Conservation (phyloP, 1,140 invertebrate species). For the Drosophila punjabiensis region DNA sequence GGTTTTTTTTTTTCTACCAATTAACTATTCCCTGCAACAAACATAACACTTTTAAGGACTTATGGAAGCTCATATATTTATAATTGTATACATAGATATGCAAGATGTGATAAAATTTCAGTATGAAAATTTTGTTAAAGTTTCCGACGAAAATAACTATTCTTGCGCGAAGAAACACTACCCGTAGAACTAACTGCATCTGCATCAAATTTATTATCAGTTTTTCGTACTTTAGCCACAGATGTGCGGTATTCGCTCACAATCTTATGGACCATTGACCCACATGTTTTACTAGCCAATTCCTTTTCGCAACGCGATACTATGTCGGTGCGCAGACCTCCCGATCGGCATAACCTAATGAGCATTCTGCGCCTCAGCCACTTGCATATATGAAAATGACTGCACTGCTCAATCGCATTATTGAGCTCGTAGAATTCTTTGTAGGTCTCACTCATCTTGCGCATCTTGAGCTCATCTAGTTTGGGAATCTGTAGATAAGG, state of each 20-base stretch:
- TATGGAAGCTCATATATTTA: not conserved
- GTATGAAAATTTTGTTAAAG: not conserved
- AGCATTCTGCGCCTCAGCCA: slow-evolving; percentile 53
- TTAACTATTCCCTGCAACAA: not conserved
- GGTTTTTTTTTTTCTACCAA: not conserved
- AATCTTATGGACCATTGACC: slow-evolving; percentile 41
- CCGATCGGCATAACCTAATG: slow-evolving; percentile 52
- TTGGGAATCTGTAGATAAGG: slow-evolving; percentile 61
- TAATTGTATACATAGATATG: not conserved
- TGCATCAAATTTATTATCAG: not conserved
- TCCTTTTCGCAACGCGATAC: slow-evolving; percentile 52
- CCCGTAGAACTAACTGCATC: not conserved
- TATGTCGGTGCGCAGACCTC: slow-evolving; percentile 56
- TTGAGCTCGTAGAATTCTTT: slow-evolving; percentile 50
- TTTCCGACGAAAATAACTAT: not conserved
- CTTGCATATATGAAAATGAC: slow-evolving; percentile 29
- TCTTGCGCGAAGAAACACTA: not conserved
- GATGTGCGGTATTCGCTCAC: slow-evolving; percentile 57
- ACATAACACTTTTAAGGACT: not conserved
- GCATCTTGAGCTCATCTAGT: slow-evolving; percentile 40
- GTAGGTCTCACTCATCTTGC: slow-evolving; percentile 24
- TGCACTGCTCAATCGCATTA: slow-evolving; percentile 8
- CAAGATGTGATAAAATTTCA: not conserved
- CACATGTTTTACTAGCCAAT: slow-evolving; percentile 7
- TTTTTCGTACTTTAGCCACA: slow-evolving; percentile 42